Conservation (phyloP, 2,113 vertebrate species). For the Podarcis raffonei region DNA sequence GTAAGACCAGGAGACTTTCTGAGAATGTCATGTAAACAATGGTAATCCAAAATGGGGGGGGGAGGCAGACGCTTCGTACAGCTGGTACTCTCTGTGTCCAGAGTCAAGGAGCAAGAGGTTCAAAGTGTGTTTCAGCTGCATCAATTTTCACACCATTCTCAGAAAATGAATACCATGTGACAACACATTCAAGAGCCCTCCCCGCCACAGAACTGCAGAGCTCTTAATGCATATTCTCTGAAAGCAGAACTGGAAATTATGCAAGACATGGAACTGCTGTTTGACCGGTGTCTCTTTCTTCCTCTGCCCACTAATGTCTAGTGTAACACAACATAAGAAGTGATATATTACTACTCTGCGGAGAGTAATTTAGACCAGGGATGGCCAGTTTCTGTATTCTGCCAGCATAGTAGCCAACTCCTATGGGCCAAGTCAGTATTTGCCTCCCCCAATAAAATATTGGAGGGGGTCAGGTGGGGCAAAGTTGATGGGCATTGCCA, state of each 20-base stretch:
- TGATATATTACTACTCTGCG: too few relatives aligned
- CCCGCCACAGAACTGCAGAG: too few relatives aligned
- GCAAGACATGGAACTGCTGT: neutral
- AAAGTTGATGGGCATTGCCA: too few relatives aligned
- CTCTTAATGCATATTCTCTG: neutral
- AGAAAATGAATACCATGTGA: neutral
- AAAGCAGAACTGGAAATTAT: neutral
- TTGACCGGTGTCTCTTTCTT: neutral
- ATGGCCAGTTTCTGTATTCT: neutral
- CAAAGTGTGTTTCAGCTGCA: neutral
- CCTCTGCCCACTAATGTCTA: neutral
- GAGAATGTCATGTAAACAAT: slow-evolving; percentile 37
- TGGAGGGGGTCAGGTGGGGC: too few relatives aligned
- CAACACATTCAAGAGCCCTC: neutral
- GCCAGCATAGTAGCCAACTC: neutral
- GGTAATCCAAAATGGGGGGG: slow-evolving; percentile 2
- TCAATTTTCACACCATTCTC: neutral
- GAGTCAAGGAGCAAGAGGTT: neutral
- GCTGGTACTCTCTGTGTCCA: neutral
- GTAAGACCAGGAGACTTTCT: slow-evolving; percentile 51
- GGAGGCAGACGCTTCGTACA: slow-evolving; percentile 5
- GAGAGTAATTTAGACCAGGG: neutral
- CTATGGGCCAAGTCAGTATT: too few relatives aligned
- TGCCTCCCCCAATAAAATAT: too few relatives aligned
- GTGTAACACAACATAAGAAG: neutral